These are phyloP conservation scores for Paedocypris micromegethes DNA, from an alignment of 2,797 vertebrate genomes.

Conservation along the genomic window DNA sequence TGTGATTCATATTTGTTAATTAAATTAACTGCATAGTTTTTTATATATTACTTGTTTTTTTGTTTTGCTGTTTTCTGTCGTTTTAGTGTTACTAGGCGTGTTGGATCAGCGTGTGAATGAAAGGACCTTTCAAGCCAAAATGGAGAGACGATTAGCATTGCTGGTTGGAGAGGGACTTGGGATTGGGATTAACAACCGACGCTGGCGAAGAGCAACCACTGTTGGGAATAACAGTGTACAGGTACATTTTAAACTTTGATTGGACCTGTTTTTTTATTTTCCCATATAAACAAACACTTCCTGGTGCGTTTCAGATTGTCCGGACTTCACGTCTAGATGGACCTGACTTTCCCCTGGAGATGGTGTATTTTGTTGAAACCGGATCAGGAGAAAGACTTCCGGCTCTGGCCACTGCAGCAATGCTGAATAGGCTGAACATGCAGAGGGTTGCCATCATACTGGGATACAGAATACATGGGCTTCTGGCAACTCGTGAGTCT, in stretches of 20 bases:
- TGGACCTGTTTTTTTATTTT: not conserved
- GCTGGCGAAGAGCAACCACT: constrained; percentile 84
- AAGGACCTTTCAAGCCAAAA: constrained; percentile 84
- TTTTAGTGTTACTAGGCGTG: constrained; percentile 84
- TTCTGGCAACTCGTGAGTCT: constrained; percentile 86
- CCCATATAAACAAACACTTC: not conserved
- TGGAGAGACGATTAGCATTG: constrained; percentile 87
- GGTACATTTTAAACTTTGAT: constrained; percentile 61
- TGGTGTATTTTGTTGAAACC: constrained; percentile 91
- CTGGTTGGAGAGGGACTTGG: constrained; percentile 82
- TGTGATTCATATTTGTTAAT: not conserved
- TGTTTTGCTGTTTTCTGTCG: constrained; percentile 24
- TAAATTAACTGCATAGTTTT: not conserved
- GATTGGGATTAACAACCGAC: constrained; percentile 58
- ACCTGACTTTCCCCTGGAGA: constrained; percentile 77
- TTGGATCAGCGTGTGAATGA: constrained; percentile 78
- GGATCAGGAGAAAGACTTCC: constrained; percentile 79
- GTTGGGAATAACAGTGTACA: constrained; percentile 83
- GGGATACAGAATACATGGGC: constrained; percentile 84
- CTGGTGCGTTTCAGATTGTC: constrained; percentile 73
- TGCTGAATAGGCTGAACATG: constrained; percentile 86
- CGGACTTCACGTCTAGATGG: constrained; percentile 77
- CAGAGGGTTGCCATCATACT: constrained; percentile 91
- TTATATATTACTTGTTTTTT: not conserved
- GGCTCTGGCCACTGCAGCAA: constrained; percentile 74